These are phyloP conservation scores for Protomyctophum bolini DNA, from an alignment of 2,113 vertebrate species.

Conservation along the genomic window DNA sequence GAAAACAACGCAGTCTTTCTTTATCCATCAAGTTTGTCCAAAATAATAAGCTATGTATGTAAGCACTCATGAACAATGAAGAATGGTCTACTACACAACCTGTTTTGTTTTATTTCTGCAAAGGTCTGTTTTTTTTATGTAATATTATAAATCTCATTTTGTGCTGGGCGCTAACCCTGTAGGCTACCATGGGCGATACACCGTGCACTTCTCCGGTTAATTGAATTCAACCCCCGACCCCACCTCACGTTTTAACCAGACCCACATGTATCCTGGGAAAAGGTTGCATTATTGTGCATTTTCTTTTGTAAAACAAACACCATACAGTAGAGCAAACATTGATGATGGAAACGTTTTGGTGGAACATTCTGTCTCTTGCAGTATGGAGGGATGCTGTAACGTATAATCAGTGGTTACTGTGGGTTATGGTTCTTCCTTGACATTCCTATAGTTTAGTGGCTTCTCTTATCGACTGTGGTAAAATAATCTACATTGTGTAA, in stretches of 20 bases:
- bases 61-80: background rate
- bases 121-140: constrained; percentile 37
- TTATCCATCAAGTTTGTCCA: constrained; percentile 1
- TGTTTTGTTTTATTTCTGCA: constrained; percentile 38
- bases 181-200: too few species aligned
- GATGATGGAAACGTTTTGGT: background rate
- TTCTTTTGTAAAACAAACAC: background rate
- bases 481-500: constrained; percentile 21
- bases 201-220: too few species aligned
- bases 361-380: background rate
- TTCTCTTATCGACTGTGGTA: constrained; percentile 38
- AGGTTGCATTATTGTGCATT: constrained; percentile 3
- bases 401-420: constrained; percentile 41
- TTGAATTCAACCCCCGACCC: too few species aligned
- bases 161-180: background rate
- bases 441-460: constrained; percentile 49
- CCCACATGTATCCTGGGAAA: background rate
- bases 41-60: constrained; percentile 6
- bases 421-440: constrained; percentile 19
- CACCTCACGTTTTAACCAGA: background rate
- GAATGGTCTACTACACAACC: constrained; percentile 3
- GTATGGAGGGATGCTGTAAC: constrained; percentile 6
- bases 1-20: background rate
- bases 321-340: background rate
- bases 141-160: constrained; percentile 34